Evolutionary conservation across 2,888 invertebrate species (phyloP), one percentile per base, ranked within the genome.

Genomic region (Pogonocherus hispidulus): DNA sequence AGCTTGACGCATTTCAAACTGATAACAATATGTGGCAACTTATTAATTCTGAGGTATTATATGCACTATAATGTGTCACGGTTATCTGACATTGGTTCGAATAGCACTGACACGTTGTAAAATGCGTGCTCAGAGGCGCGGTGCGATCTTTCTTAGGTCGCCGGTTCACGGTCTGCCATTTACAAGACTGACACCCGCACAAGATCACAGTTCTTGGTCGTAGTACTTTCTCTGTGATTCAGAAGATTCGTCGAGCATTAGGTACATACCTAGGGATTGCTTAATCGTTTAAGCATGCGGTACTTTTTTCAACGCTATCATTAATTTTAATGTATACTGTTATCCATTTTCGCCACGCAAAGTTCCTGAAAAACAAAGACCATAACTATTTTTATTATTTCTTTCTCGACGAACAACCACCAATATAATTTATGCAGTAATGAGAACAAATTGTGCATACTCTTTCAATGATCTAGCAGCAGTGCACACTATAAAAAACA

Each of bases 151-250:
- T 32, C 56, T 44, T 52, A 67, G 67, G 63, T 59, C 59, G 63
- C 47, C 63, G 59, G 67, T 63, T 67, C 67, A 67, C 22, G 67
- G 63, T 63, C 62, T 55, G 62, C 35, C 62, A 60, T 62, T 66
- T 54, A 47, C 37, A 47, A 62, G 55, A 60, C 20, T 22, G 55
- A 54, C 66, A 66, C 66, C 62, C 62, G 55, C 62, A 35, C 59
- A 23, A 23, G 6, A 27, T 27, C 47, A 47, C 47, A 32, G 32
- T 1, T 46, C 59, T 59, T 59, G 59, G 35, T 41, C 47, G 32
- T 47, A 32, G 20, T 59, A 59, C 59, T 59, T 59, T 59, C 59
- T 16, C 59, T 22, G 8, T 16, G 27, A 14, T 23, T 8, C 14
- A 51, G 27, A 27, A 5, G 14, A 51, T 3, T 8, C 8, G 19